Percentiles rank a stretch among this genome's conserved stretches.
These are phyloP conservation scores for Embidobia sp. DNA, from an alignment of 2,888 invertebrate species.

Conservation along the genomic window DNA sequence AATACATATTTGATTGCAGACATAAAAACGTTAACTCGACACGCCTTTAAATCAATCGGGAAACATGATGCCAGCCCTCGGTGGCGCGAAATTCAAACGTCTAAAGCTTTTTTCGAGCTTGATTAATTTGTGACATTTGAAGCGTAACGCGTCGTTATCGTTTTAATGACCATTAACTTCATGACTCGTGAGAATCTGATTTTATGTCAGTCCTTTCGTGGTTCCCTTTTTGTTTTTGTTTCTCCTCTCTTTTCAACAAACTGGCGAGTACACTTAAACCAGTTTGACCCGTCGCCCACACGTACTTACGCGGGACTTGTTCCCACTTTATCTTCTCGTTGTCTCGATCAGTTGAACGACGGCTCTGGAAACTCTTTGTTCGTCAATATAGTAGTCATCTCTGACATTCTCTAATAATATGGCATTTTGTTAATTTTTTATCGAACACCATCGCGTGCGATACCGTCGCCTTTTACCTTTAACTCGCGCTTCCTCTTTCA, in stretches of 20 bases:
- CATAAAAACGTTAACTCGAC: no score
- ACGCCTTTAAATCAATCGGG: no score
- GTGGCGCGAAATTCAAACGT: constrained; percentile 18
- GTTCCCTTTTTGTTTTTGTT: constrained; percentile 33
- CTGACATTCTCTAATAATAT: constrained; percentile 49
- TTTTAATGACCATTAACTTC: constrained; percentile 58
- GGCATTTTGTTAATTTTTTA: constrained; percentile 46
- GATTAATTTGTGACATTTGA: constrained; percentile 41
- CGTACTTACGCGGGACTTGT: constrained; percentile 42
- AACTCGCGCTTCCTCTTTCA: no score
- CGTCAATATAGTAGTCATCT: constrained; percentile 58
- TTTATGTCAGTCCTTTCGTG: constrained; percentile 45
- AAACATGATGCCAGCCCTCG: no score
- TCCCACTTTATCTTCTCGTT: constrained; percentile 51
- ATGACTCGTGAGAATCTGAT: constrained; percentile 61
- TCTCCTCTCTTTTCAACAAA: constrained; percentile 59
- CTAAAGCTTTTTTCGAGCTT: constrained; percentile 4
- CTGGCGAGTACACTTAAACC: constrained; percentile 63
- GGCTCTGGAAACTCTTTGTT: constrained; percentile 59
- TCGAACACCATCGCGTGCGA: constrained; percentile 29
- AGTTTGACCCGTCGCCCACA: constrained; percentile 67
- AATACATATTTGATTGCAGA: no score
- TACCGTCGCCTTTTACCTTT: no score
- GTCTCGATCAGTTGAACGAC: constrained; percentile 51
- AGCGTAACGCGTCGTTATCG: constrained; percentile 49